A percentile compares a stretch with the other conserved stretches of the same genome.
Evolutionary conservation across 2,113 vertebrate species (phyloP).

Genomic region (Beaufortia kweichowensis): DNA sequence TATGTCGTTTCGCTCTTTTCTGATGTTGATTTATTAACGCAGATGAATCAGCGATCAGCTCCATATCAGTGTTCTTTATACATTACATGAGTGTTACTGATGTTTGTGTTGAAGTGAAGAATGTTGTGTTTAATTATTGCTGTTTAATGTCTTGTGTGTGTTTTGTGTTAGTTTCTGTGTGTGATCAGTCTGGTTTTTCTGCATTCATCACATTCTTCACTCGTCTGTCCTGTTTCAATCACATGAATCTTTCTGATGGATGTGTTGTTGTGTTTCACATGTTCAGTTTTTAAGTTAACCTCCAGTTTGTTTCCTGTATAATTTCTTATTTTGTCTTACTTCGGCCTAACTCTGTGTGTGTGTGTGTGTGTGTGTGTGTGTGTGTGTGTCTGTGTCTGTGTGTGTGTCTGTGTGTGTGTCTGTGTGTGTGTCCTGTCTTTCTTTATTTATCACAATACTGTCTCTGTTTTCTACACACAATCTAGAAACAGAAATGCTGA

Average conservation of each 20-base stretch:
- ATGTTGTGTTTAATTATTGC: not conserved
- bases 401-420: not conserved
- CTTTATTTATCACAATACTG: slow-evolving; percentile 33
- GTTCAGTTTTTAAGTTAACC: not conserved
- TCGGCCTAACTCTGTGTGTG: no score
- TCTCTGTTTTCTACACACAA: slow-evolving; percentile 41
- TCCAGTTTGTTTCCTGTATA: not conserved
- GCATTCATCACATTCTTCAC: slow-evolving; percentile 38
- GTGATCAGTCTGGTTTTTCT: slow-evolving; percentile 36
- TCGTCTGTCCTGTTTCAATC: not conserved
- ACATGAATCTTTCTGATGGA: no score
- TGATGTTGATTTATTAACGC: no score
- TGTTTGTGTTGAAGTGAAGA: not conserved
- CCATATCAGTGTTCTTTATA: not conserved
- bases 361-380: no score
- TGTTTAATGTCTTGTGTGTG: not conserved
- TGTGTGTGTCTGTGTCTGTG: not conserved
- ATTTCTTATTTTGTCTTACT: not conserved
- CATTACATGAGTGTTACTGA: no score
- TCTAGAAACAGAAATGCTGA: slow-evolving; percentile 51
- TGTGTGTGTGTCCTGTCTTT: not conserved
- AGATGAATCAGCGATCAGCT: no score
- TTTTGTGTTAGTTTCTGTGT: not conserved
- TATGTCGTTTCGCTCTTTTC: no score
- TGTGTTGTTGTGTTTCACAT: no score